Percentiles rank a stretch among this genome's conserved stretches.
phyloP scores from a whole-genome alignment of 2,888 invertebrate genomes.

The Stegana nigrithorax region DNA sequence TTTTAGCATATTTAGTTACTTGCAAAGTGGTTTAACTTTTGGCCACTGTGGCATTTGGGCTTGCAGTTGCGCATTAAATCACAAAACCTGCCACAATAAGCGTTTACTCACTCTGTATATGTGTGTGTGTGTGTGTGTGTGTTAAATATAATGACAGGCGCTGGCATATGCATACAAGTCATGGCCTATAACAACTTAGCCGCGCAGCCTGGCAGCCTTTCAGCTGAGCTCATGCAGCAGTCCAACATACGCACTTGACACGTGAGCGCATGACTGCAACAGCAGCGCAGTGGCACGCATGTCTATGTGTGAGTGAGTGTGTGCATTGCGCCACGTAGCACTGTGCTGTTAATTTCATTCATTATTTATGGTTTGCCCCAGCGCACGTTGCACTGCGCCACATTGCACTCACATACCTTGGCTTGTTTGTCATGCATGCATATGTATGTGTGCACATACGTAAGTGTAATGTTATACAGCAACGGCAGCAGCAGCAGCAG shows the following conservation, averaged over 20 bases:
- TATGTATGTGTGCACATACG: slow-evolving; percentile 20
- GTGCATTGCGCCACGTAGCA: neutral
- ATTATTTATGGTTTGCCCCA: slow-evolving; percentile 65
- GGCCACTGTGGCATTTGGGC: no score
- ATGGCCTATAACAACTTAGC: no score
- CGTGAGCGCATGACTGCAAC: slow-evolving; percentile 1
- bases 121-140: no score
- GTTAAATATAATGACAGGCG: no score
- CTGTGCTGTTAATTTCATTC: slow-evolving; percentile 62
- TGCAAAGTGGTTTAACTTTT: no score
- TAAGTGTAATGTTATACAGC: neutral
- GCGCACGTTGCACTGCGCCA: neutral
- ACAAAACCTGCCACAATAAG: no score
- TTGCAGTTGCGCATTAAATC: no score
- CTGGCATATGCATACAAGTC: no score
- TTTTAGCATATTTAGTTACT: no score
- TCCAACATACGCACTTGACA: slow-evolving; percentile 18
- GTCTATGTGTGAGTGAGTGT: neutral
- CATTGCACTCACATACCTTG: no score
- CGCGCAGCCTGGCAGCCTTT: neutral
- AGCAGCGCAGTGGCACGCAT: neutral
- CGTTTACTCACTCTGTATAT: neutral
- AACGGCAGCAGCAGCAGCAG: neutral
- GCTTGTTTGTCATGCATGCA: slow-evolving; percentile 11
- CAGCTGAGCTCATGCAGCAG: slow-evolving; percentile 1